These are phyloP conservation scores for Mesitornis unicolor DNA, from an alignment of 2,113 vertebrate genomes.

Conservation along the genomic window DNA sequence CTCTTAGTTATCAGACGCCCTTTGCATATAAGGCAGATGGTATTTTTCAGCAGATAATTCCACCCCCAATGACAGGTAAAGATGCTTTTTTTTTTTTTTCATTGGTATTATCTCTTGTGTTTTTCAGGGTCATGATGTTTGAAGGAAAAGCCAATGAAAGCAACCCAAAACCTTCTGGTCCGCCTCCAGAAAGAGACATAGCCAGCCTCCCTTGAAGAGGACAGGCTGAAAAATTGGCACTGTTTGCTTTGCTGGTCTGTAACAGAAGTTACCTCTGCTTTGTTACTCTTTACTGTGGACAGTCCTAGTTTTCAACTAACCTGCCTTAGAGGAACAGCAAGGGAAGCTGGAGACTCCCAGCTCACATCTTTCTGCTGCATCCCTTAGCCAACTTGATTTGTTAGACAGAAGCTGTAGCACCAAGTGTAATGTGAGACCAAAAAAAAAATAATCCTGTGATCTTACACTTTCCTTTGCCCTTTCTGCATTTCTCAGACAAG, in stretches of 20 bases:
- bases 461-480: not conserved
- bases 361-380: conserved; percentile 20
- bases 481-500: not conserved
- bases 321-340: conserved; percentile 65
- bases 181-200: conserved; percentile 94
- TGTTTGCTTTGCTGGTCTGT: conserved; percentile 39
- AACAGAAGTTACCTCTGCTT: conserved; percentile 15
- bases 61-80: not conserved
- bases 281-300: conserved; percentile 24
- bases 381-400: conserved; percentile 14
- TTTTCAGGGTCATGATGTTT: conserved; percentile 91
- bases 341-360: conserved; percentile 26
- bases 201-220: conserved; percentile 88
- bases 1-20: not conserved
- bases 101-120: not conserved
- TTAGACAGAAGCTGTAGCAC: conserved; percentile 23
- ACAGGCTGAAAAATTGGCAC: not conserved
- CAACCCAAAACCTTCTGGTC: conserved; percentile 81
- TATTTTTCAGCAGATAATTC: not conserved
- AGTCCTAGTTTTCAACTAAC: conserved; percentile 61
- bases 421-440: conserved; percentile 22
- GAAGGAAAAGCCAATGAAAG: conserved; percentile 91
- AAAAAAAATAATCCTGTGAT: not conserved
- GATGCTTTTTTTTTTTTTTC: not conserved
- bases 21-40: not conserved